Evolutionary conservation across 2,888 invertebrate species (phyloP), one percentile per base, ranked within the genome.

Genomic region (Drosophila mayaguana): DNA sequence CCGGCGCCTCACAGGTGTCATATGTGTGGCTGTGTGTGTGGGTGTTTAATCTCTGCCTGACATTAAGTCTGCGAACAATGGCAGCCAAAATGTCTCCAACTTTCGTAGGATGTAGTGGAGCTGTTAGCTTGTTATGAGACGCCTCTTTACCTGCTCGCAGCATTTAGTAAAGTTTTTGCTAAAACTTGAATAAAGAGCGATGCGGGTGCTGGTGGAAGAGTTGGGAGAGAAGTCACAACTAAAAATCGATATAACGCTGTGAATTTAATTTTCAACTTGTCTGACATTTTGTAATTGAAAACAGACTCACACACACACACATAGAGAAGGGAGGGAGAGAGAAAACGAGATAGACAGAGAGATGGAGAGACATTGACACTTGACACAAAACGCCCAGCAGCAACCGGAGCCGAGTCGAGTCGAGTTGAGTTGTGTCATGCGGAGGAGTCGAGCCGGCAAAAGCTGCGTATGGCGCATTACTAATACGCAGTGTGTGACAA

Each of bases 201-300:
- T 8, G 36, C 40, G 42, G 36, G 12, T n/a, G 34, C 3, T 1
- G 32, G 6, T 3, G 1, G 32, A 43, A 32, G n/a, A 40, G 38
- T 12, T 18, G 22, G 25, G 14, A 8, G 20, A 25, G 14, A 25
- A 40, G 36, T 43, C 51, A 43, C n/a, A 56, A 32, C 42, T 62
- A 67, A 75, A 78, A 75, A 78, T 80, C 81, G 70, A 78, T 75
- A 72, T 57, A 69, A 69, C 65, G 69, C 66, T 75, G 82, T 77
- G 83, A 89, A 86, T 89, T 89, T 88, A 88, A 86, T 86, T 86
- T 86, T 88, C 85, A 85, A 85, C 83, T 76, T 80, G 85, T 86
- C 90, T 78, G 89, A 86, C 80, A 79, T 89, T 81, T 75, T 80
- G 87, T 89, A 89, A 89, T 89, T 89, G 91, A 90, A 90, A 90